Percentiles rank a stretch among this genome's conserved stretches.
phyloP scores from a whole-genome alignment of 2,797 vertebrate species.

The Lepus townsendii region DNA sequence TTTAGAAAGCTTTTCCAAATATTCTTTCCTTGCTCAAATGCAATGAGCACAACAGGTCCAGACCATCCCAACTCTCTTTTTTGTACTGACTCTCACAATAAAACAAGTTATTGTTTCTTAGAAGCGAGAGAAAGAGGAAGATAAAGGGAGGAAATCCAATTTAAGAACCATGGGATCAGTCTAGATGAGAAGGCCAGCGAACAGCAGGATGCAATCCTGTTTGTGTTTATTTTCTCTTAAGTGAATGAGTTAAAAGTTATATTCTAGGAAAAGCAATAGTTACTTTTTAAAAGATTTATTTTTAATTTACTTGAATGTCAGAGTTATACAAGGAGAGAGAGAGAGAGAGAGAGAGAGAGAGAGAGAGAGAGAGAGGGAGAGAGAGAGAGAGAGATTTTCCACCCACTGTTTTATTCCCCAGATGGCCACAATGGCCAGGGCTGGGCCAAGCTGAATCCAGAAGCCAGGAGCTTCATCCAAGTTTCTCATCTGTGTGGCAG shows the following conservation, averaged over 20 bases:
- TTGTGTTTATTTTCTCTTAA: slow-evolving; percentile 18
- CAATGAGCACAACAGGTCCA: not conserved
- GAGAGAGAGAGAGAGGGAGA: no score
- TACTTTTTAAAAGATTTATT: not conserved
- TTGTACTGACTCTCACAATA: not conserved
- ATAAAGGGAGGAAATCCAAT: not conserved
- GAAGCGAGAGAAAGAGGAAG: not conserved
- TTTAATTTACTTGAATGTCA: no score
- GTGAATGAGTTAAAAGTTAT: not conserved
- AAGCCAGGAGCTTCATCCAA: no score
- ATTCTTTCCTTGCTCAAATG: slow-evolving; percentile 54
- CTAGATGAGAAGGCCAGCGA: not conserved
- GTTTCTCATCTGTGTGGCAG: no score
- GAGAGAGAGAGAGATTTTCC: no score
- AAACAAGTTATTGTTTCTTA: slow-evolving; percentile 44
- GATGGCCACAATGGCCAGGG: no score
- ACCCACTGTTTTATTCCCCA: no score
- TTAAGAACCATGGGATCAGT: not conserved
- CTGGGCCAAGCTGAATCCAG: no score
- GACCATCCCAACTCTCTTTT: not conserved
- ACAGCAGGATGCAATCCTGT: not conserved
- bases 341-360: no score
- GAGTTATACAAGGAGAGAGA: no score
- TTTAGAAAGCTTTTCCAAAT: slow-evolving; percentile 60
- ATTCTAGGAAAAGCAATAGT: not conserved